A percentile compares a stretch with the other conserved stretches of the same genome.
phyloP scores from a whole-genome alignment of 2,797 vertebrate genomes.

The Aselliscus stoliczkanus region DNA sequence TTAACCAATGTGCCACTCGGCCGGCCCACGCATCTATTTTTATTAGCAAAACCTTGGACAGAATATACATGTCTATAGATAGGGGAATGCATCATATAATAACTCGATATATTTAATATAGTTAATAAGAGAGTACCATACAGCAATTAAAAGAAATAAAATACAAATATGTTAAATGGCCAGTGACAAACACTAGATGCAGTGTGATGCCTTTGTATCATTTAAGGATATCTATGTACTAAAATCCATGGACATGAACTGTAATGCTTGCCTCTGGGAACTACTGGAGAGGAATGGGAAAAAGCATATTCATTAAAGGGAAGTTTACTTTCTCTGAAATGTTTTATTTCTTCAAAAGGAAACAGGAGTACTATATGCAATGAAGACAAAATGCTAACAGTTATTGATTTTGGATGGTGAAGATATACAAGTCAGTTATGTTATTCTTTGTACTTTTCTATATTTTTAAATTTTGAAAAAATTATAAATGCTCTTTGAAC shows the following conservation, averaged over 20 bases:
- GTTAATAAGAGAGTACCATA: not conserved
- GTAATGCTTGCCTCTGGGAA: accelerated
- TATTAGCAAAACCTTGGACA: slow-evolving; percentile 6
- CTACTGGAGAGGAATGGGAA: not conserved
- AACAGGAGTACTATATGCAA: not conserved
- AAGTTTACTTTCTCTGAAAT: not conserved
- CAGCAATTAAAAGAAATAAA: not conserved
- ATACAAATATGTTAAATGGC: not conserved
- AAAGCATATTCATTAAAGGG: not conserved
- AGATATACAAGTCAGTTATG: not conserved
- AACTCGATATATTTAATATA: not conserved
- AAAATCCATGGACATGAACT: accelerated
- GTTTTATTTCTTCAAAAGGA: not conserved
- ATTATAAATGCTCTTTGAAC: slow-evolving; percentile 29
- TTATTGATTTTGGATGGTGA: not conserved
- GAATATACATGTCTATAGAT: not conserved
- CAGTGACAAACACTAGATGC: not conserved
- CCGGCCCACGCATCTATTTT: not conserved
- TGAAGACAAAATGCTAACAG: not conserved
- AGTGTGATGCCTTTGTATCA: accelerated
- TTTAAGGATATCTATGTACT: not conserved
- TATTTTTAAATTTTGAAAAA: slow-evolving; percentile 33
- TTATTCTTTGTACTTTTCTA: slow-evolving; percentile 21
- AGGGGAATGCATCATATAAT: not conserved
- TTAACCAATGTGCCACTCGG: too few species aligned